phyloP scores from a whole-genome alignment of 2,113 vertebrate species.

The Coreoperca whiteheadi region DNA sequence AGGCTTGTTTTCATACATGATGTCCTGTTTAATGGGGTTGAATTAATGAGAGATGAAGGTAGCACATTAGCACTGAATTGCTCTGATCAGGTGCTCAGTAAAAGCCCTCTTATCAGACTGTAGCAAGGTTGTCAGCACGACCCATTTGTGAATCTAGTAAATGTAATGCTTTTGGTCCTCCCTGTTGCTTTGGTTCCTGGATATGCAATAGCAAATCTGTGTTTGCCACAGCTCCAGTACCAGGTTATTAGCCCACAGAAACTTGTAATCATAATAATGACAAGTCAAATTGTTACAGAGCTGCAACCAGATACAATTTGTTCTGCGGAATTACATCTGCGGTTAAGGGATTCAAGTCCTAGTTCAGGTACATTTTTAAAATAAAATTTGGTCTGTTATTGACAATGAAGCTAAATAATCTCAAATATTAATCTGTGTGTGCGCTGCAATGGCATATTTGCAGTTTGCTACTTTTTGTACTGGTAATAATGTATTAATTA shows the following conservation, averaged over 20 bases:
- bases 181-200: neutral
- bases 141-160: neutral
- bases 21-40: neutral
- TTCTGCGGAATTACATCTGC: slow-evolving; percentile 16
- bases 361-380: neutral
- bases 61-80: neutral
- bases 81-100: neutral
- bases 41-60: neutral
- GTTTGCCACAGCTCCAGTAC: slow-evolving; percentile 37
- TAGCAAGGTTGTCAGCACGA: neutral
- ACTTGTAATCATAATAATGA: slow-evolving; percentile 58
- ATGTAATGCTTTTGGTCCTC: neutral
- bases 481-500: neutral
- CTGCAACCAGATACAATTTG: slow-evolving; percentile 35
- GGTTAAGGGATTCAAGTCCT: neutral
- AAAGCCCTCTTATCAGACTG: neutral
- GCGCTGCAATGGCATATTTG: neutral
- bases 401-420: neutral
- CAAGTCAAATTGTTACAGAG: slow-evolving; percentile 45
- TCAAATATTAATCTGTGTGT: neutral
- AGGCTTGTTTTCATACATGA: neutral
- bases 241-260: slow-evolving; percentile 50
- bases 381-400: neutral
- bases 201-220: slow-evolving; percentile 15
- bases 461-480: neutral